Conservation (phyloP, 2,888 invertebrate species). For the Onchidella celtica region DNA sequence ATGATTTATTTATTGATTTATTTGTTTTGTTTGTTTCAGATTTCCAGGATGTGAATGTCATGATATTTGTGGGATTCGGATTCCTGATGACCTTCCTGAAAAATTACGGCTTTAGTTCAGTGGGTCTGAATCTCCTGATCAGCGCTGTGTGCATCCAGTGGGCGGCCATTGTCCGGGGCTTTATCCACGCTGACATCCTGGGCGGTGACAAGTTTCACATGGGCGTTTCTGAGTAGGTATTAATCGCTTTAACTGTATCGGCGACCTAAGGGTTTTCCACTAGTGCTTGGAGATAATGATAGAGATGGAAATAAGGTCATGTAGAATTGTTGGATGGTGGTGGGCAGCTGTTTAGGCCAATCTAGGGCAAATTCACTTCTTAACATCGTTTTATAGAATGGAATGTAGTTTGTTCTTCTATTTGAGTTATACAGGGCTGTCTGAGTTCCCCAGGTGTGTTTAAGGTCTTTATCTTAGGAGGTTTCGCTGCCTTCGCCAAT, state of each 20-base stretch:
- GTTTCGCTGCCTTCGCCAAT: too few species aligned
- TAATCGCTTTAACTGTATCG: too few species aligned
- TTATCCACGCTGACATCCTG: slow-evolving; percentile 82
- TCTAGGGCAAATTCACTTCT: too few species aligned
- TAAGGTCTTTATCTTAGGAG: too few species aligned
- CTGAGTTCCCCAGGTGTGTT: too few species aligned
- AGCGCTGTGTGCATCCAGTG: slow-evolving; percentile 92
- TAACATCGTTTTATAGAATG: too few species aligned
- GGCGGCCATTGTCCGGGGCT: slow-evolving; percentile 87
- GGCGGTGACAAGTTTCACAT: slow-evolving; percentile 62
- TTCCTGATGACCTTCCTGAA: slow-evolving; percentile 97
- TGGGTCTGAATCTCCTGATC: slow-evolving; percentile 93
- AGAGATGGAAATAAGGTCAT: not conserved
- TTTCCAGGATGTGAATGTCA: slow-evolving; percentile 90
- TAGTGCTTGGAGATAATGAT: not conserved
- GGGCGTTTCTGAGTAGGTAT: slow-evolving; percentile 60
- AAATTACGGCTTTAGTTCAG: slow-evolving; percentile 93
- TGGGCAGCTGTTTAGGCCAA: not conserved
- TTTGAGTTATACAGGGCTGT: too few species aligned
- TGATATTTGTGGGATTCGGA: slow-evolving; percentile 98
- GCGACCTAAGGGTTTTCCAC: not conserved
- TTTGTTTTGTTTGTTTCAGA: too few species aligned
- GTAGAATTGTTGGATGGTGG: too few species aligned
- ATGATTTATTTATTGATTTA: too few species aligned
- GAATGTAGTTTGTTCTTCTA: too few species aligned